Conservation (phyloP, 2,888 invertebrate genomes). For the Caenorhabditis zanzibari region DNA sequence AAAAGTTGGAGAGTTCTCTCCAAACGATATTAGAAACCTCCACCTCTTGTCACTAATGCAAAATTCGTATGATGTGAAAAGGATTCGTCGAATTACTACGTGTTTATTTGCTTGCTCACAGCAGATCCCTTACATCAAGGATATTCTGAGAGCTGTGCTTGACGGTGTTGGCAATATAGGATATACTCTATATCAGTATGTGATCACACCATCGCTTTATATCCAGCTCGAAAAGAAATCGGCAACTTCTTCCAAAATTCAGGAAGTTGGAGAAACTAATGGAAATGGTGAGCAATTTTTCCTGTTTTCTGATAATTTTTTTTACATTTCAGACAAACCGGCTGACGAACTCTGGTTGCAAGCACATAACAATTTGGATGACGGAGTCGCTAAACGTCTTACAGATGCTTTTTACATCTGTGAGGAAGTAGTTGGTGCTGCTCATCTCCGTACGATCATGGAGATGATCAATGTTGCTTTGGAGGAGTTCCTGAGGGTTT, state of each 20-base stretch:
- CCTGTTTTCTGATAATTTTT: too few relatives aligned
- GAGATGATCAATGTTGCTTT: conserved; percentile 53
- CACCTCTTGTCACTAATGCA: conserved; percentile 30
- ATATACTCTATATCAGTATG: conserved; percentile 30
- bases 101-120: conserved; percentile 33
- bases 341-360: conserved; percentile 48
- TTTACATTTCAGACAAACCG: conserved; percentile 15
- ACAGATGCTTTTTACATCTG: conserved; percentile 23
- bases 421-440: conserved; percentile 18
- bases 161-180: conserved; percentile 39
- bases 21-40: conserved; percentile 33
- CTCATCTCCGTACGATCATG: conserved; percentile 33
- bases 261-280: conserved; percentile 47
- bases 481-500: conserved; percentile 43
- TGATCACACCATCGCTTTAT: conserved; percentile 30
- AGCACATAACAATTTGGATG: conserved; percentile 13
- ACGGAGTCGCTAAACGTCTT: conserved; percentile 34
- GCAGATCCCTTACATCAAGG: conserved; percentile 25
- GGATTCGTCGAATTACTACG: conserved; percentile 15
- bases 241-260: conserved; percentile 13
- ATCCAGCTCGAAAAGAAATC: conserved; percentile 16
- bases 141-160: conserved; percentile 34
- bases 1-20: conserved; percentile 20
- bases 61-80: conserved; percentile 14
- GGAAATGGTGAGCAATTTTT: conserved; percentile 3